phyloP scores from a whole-genome alignment of 2,888 invertebrate species.

The Cheilosia grossa region DNA sequence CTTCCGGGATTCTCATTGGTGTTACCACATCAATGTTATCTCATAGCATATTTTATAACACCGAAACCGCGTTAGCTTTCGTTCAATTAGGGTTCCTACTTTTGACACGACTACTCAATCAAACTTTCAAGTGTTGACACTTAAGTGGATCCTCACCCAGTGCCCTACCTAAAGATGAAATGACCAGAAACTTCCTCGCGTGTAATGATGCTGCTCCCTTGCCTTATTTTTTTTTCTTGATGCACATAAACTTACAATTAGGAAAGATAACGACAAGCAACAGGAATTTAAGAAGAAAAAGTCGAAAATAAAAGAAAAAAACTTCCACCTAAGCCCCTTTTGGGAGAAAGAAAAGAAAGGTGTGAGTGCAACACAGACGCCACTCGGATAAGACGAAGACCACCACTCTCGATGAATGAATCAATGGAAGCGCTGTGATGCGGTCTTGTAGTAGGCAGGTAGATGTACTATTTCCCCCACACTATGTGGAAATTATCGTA shows the following conservation, averaged over 20 bases:
- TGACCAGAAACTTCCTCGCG: slow-evolving; percentile 8
- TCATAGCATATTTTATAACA: slow-evolving; percentile 28
- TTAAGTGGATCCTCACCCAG: slow-evolving; percentile 19
- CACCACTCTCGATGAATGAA: slow-evolving; percentile 38
- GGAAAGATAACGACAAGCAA: not conserved
- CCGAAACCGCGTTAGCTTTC: slow-evolving; percentile 9
- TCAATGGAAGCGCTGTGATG: slow-evolving; percentile 39
- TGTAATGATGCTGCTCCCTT: slow-evolving; percentile 12
- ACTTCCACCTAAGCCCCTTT: slow-evolving; percentile 22
- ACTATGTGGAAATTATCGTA: slow-evolving; percentile 56
- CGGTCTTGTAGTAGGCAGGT: slow-evolving; percentile 38
- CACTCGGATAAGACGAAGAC: slow-evolving; percentile 19
- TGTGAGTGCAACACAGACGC: slow-evolving; percentile 33
- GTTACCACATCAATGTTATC: slow-evolving; percentile 42
- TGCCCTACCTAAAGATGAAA: slow-evolving; percentile 16
- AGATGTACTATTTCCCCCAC: slow-evolving; percentile 44
- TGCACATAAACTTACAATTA: slow-evolving; percentile 4
- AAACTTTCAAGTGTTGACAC: slow-evolving; percentile 46
- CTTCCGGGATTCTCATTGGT: slow-evolving; percentile 56
- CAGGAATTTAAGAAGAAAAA: slow-evolving; percentile 14
- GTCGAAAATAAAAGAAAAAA: slow-evolving; percentile 3
- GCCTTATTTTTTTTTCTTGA: not conserved
- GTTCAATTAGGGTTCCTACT: slow-evolving; percentile 10
- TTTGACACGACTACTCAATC: slow-evolving; percentile 26
- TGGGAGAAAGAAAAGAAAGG: slow-evolving; percentile 66